phyloP scores from a whole-genome alignment of 1,140 invertebrate genomes.

The Scaptomyza montana region DNA sequence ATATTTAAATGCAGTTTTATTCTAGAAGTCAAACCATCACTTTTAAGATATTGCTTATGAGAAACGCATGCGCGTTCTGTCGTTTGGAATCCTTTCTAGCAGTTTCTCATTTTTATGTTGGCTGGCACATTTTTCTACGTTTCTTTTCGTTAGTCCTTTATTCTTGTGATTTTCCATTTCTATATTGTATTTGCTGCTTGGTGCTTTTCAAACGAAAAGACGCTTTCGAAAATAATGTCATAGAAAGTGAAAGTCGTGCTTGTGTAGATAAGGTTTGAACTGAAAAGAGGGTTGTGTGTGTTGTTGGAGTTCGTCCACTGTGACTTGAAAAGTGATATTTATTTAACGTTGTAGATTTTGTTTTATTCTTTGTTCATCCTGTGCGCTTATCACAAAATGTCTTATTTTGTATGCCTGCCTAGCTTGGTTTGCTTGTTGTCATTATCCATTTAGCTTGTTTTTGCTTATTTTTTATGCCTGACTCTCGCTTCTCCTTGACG shows the following conservation, averaged over 20 bases:
- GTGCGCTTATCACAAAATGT: conserved; percentile 65
- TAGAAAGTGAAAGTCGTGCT: conserved; percentile 54
- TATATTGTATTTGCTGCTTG: conserved; percentile 42
- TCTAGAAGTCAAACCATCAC: no score
- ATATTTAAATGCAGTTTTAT: no score
- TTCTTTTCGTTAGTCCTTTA: conserved; percentile 8
- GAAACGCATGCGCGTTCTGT: conserved; percentile 40
- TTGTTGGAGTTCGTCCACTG: conserved; percentile 39
- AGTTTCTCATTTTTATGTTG: conserved; percentile 59
- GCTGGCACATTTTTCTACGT: conserved; percentile 27
- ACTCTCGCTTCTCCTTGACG: conserved; percentile 18
- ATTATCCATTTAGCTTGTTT: conserved; percentile 51
- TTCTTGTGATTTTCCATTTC: conserved; percentile 26
- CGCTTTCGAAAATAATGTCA: conserved; percentile 54
- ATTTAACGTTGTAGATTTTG: conserved; percentile 32
- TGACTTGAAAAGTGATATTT: conserved; percentile 44
- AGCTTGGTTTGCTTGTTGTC: conserved; percentile 43
- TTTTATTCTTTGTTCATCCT: conserved; percentile 42
- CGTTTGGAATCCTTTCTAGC: conserved; percentile 49
- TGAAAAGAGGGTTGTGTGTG: neutral
- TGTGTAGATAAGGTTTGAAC: conserved; percentile 5
- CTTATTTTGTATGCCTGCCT: conserved; percentile 53
- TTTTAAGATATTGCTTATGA: no score
- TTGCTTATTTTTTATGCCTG: conserved; percentile 12
- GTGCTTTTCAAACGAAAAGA: conserved; percentile 42